Evolutionary conservation across 2,113 vertebrate species (phyloP), one percentile per base, ranked within the genome.

Genomic region (Melanerpes formicivorus): DNA sequence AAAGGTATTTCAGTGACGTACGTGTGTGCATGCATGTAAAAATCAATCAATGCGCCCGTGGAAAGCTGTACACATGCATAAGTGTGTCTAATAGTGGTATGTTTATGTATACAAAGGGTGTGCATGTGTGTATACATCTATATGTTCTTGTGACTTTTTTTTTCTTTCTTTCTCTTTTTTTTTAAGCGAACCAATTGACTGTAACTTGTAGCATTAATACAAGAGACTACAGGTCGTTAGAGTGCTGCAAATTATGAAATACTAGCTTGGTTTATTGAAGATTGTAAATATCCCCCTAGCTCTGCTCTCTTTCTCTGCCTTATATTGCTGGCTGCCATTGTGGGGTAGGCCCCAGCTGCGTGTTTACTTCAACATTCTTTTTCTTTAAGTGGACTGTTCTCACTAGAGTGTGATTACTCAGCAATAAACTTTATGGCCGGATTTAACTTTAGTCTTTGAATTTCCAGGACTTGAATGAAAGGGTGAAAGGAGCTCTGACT

Each of bases 371-470:
- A 80, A 94, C 95, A 94, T 97, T 97, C 96, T 97, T 97, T 97
- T 98, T 97, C 96, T 97, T 97, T 97, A 92, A 95, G 96, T 96
- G 95, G 90, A 96, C 96, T 95, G 88, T 98, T 98, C 97, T 98
- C 98, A 98, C 97, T 96, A 95, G 96, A 97, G 96, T 98, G 98
- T 97, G 97, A 98, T 97, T 97, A 97, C 97, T 94, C 96, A 98
- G 98, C 97, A 98, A 98, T 98, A 98, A 98, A 98, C 96, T 98
- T 98, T 98, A 98, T 98, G 98, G 96, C 97, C 98, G 97, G 97
- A 98, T 98, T 98, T 98, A 97, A 97, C 97, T 98, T 97, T 85
- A 97, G 93, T 97, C 97, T 98, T 98, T 98, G 97, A 98, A 97
- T 98, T 97, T 96, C 89, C 97, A 97, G 96, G 95, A 97, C 95